These are phyloP conservation scores for Ptychochromis oligacanthus DNA, from an alignment of 2,113 vertebrate genomes.

Conservation along the genomic window DNA sequence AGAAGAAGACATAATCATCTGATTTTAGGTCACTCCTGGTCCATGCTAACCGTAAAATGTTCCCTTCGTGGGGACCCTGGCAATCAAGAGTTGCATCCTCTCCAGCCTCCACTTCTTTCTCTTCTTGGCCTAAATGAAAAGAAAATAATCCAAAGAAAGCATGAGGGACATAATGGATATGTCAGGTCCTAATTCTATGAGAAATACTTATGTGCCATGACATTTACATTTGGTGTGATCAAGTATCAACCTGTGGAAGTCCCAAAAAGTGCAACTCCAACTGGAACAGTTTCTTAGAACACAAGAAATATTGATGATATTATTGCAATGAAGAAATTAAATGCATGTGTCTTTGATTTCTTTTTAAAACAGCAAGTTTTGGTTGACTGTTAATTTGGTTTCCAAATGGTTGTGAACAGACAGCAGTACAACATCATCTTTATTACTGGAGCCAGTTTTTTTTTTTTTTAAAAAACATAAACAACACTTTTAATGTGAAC, in stretches of 20 bases:
- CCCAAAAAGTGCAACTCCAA: no score
- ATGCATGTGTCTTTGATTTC: no score
- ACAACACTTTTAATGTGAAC: no score
- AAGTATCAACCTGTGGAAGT: background rate
- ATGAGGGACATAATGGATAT: fast-evolving
- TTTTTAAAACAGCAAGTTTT: no score
- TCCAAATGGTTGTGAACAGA: no score
- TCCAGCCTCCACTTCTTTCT: background rate
- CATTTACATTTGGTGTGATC: background rate
- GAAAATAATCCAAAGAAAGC: background rate
- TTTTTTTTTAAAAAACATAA: no score
- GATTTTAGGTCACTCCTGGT: background rate
- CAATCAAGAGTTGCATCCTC: background rate
- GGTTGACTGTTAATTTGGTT: no score
- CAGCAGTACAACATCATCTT: no score
- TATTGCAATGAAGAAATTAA: no score
- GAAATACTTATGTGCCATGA: fast-evolving
- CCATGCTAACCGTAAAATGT: background rate
- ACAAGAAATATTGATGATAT: no score
- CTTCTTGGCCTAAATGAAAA: background rate
- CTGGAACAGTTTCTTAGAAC: background rate
- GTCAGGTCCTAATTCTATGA: background rate
- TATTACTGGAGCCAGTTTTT: no score
- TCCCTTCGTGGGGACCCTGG: background rate
- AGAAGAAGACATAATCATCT: fast-evolving